A percentile compares a stretch with the other conserved stretches of the same genome.
Evolutionary conservation across 2,888 invertebrate species (phyloP).

Genomic region (Pediacus dermestoides): DNA sequence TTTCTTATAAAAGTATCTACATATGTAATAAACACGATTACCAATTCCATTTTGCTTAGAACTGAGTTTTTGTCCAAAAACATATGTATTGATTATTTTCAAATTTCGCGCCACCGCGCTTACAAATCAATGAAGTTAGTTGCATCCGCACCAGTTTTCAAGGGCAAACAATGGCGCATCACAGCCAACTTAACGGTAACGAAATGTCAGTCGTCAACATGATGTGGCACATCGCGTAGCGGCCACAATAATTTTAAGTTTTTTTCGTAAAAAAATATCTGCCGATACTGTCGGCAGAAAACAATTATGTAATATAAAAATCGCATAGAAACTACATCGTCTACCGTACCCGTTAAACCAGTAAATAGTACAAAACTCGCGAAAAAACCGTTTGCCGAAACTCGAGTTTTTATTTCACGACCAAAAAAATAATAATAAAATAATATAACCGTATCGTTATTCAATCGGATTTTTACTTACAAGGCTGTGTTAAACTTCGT

Average conservation of each 20-base stretch:
- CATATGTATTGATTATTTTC: constrained; percentile 7
- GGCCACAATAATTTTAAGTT: constrained; percentile 50
- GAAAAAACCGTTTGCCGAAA: constrained; percentile 44
- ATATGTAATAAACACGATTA: no score
- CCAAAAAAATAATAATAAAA: no score
- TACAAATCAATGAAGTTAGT: no score
- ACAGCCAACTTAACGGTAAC: constrained; percentile 24
- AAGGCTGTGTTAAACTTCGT: constrained; percentile 43
- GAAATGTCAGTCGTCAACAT: constrained; percentile 49
- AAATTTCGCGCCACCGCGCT: constrained; percentile 1
- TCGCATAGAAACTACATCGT: constrained; percentile 38
- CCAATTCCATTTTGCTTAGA: no score
- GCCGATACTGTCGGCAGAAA: constrained; percentile 47
- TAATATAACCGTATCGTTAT: constrained; percentile 34
- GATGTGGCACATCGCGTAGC: constrained; percentile 52
- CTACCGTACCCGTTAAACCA: constrained; percentile 44
- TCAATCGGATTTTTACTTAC: constrained; percentile 37
- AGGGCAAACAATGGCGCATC: constrained; percentile 37
- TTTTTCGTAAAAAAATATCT: constrained; percentile 36
- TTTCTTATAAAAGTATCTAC: no score
- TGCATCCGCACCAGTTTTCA: constrained; percentile 23
- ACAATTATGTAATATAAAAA: constrained; percentile 49
- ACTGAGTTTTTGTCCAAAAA: no score
- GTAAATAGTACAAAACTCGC: constrained; percentile 49
- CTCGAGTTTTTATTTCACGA: constrained; percentile 30